Evolutionary conservation across 2,113 vertebrate species (phyloP).

Genomic region (Cariama cristata): DNA sequence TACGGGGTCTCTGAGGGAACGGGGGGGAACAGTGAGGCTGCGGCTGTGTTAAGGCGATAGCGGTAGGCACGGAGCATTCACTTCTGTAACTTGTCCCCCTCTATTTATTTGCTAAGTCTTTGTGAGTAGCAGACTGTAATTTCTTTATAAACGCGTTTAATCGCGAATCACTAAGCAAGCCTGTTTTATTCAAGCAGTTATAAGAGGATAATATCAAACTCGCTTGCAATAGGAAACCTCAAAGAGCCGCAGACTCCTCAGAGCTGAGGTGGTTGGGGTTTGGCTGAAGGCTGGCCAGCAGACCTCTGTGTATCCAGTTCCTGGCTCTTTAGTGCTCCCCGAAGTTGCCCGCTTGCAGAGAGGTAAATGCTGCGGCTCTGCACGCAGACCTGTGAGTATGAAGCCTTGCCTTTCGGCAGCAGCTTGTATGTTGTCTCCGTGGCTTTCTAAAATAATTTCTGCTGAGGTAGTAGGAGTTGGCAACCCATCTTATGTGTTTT

Average conservation of each 20-base stretch:
- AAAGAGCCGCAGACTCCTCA: background rate
- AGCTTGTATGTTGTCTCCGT: background rate
- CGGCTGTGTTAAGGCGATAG: background rate
- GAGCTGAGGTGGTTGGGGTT: conserved; percentile 9
- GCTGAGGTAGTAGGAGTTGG: conserved; percentile 7
- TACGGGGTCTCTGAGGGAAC: background rate
- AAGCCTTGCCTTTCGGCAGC: background rate
- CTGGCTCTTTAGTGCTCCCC: conserved; percentile 79
- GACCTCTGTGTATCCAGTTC: conserved; percentile 80
- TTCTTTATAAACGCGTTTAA: background rate
- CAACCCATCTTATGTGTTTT: conserved; percentile 1
- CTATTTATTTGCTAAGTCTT: background rate
- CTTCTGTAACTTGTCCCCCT: background rate
- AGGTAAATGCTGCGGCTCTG: conserved; percentile 81
- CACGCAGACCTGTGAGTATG: conserved; percentile 84
- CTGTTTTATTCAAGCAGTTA: background rate
- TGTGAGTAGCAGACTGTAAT: background rate
- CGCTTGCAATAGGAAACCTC: background rate
- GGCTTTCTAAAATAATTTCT: conserved; percentile 7
- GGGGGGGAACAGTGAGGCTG: background rate
- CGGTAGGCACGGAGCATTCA: background rate
- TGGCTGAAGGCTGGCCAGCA: conserved; percentile 80
- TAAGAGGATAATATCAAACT: background rate
- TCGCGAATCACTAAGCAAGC: background rate
- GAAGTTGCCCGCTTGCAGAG: conserved; percentile 81